A percentile compares a stretch with the other conserved stretches of the same genome.
Evolutionary conservation across 2,888 invertebrate genomes (phyloP).

Genomic region (Melanostoma mellinum): DNA sequence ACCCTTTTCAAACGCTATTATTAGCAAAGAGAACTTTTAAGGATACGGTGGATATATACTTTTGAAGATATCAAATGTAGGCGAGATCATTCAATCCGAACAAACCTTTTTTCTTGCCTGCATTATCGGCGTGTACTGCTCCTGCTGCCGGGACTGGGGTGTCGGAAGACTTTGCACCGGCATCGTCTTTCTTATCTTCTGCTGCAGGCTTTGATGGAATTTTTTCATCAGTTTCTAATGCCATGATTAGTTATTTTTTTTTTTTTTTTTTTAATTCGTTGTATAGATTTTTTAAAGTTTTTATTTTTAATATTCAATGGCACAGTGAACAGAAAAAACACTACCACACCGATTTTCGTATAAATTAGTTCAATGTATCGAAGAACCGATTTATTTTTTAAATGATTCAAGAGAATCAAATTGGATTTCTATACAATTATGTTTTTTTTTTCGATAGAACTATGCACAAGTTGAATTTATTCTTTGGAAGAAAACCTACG

Average conservation of each 20-base stretch:
- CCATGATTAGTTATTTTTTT: slow-evolving; percentile 51
- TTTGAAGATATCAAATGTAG: background rate
- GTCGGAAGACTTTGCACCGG: slow-evolving; percentile 61
- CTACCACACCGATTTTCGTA: slow-evolving; percentile 39
- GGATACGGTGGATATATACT: slow-evolving; percentile 1
- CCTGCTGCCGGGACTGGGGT: slow-evolving; percentile 27
- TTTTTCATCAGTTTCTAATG: slow-evolving; percentile 65
- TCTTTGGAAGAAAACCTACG: slow-evolving; percentile 48
- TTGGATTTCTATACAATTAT: slow-evolving; percentile 25
- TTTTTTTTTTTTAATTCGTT: slow-evolving; percentile 41
- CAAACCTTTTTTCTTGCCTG: slow-evolving; percentile 74
- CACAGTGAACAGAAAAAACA: slow-evolving; percentile 28
- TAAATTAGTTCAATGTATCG: slow-evolving; percentile 28
- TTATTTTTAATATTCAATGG: slow-evolving; percentile 18
- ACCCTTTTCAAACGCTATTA: background rate
- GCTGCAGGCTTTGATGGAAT: slow-evolving; percentile 37
- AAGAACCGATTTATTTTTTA: slow-evolving; percentile 30
- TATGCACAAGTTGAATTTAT: slow-evolving; percentile 45
- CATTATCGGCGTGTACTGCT: slow-evolving; percentile 54
- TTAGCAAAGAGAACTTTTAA: background rate
- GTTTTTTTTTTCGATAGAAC: slow-evolving; percentile 48
- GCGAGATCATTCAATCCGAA: slow-evolving; percentile 1
- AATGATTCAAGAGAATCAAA: slow-evolving; percentile 36
- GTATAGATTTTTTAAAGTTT: slow-evolving; percentile 15
- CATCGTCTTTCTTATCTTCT: slow-evolving; percentile 54